Conservation (phyloP, 2,113 vertebrate genomes). For the Paracanthobrama guichenoti region DNA sequence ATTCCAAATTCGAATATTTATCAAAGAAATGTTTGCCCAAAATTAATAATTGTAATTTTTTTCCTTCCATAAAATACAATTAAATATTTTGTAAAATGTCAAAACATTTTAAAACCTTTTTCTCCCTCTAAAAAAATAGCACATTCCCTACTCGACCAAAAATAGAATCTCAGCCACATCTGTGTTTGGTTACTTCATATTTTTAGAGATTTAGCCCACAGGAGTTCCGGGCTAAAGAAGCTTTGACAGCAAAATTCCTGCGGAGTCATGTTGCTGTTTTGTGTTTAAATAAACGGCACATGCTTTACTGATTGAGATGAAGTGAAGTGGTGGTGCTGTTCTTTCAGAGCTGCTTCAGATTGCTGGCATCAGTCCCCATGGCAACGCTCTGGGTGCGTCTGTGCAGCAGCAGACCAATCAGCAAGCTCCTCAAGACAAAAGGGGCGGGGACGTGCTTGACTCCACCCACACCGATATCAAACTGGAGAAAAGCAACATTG, state of each 20-base stretch:
- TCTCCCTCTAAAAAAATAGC: background rate
- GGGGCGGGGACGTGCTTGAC: constrained; percentile 94
- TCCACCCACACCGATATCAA: constrained; percentile 89
- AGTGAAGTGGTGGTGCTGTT: background rate
- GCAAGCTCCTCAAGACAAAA: constrained; percentile 88
- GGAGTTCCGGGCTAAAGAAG: background rate
- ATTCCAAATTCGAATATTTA: background rate
- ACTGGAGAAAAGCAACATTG: constrained; percentile 98
- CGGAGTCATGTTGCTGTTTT: background rate
- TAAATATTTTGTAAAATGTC: background rate
- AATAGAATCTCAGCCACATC: background rate
- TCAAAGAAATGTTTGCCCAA: background rate
- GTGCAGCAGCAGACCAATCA: constrained; percentile 95
- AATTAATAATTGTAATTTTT: background rate
- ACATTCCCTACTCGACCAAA: background rate
- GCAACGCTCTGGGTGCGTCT: constrained; percentile 92
- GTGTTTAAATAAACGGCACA: background rate
- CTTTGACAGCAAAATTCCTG: background rate
- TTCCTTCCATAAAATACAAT: background rate
- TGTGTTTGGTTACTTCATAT: background rate
- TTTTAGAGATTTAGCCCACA: background rate
- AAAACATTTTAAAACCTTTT: too few species aligned
- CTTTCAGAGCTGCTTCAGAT: constrained; percentile 93
- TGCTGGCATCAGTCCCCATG: constrained; percentile 93
- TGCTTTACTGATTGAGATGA: background rate